These are phyloP conservation scores for Dipodomys merriami DNA, from an alignment of 2,113 vertebrate genomes.

Conservation along the genomic window DNA sequence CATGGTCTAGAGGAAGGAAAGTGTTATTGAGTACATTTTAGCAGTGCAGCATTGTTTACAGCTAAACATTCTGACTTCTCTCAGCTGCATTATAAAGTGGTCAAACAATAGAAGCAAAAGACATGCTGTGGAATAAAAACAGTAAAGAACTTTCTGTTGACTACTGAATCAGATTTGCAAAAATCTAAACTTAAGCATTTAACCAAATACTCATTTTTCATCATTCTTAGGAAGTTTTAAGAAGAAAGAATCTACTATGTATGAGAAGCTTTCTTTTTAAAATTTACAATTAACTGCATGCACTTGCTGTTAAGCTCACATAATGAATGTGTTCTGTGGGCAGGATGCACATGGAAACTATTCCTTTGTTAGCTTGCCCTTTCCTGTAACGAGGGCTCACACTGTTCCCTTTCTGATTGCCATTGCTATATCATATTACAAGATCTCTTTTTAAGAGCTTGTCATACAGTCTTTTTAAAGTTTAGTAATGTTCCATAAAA, in stretches of 20 bases:
- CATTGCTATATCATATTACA: background rate
- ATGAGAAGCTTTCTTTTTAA: constrained; percentile 34
- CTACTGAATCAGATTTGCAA: constrained; percentile 45
- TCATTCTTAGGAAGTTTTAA: constrained; percentile 25
- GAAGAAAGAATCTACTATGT: constrained; percentile 55
- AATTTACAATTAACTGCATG: background rate
- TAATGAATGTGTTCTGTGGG: constrained; percentile 16
- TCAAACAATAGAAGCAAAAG: background rate
- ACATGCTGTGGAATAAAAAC: background rate
- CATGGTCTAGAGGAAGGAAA: background rate
- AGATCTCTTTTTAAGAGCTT: constrained; percentile 43
- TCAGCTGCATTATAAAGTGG: background rate
- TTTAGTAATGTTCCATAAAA: constrained; percentile 39
- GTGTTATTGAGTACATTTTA: background rate
- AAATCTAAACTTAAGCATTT: constrained; percentile 51
- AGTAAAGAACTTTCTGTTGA: constrained; percentile 46
- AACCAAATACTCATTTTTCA: constrained; percentile 46
- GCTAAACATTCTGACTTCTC: constrained; percentile 23
- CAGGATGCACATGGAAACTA: background rate
- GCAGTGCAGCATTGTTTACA: background rate
- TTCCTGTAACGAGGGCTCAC: background rate
- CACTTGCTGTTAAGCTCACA: background rate
- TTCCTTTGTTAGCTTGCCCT: constrained; percentile 45
- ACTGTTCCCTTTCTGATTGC: constrained; percentile 1
- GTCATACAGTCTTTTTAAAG: constrained; percentile 49